phyloP scores from a whole-genome alignment of 2,888 invertebrate genomes.

The Itoplectis maculator region DNA sequence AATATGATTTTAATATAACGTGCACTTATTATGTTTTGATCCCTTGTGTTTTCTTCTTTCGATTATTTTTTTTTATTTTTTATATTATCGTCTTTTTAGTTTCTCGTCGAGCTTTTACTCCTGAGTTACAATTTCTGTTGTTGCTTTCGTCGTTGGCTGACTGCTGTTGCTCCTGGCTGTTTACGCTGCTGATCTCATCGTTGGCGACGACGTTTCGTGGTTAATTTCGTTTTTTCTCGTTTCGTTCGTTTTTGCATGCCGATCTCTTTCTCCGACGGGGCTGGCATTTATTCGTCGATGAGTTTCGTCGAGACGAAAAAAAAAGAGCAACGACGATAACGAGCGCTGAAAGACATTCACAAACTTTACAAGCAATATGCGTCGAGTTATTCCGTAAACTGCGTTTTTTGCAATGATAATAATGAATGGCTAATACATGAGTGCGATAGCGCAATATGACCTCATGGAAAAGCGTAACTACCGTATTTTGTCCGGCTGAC shows the following conservation, averaged over 20 bases:
- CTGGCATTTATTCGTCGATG: background rate
- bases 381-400: background rate
- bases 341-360: slow-evolving; percentile 20
- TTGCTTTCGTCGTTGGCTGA: slow-evolving; percentile 43
- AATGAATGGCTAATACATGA: slow-evolving; percentile 8
- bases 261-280: slow-evolving; percentile 26
- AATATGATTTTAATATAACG: slow-evolving; percentile 83
- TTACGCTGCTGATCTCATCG: slow-evolving; percentile 52
- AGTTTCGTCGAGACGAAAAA: background rate
- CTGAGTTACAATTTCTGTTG: slow-evolving; percentile 26
- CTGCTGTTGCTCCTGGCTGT: slow-evolving; percentile 50
- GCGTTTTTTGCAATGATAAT: slow-evolving; percentile 32
- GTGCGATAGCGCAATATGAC: slow-evolving; percentile 13
- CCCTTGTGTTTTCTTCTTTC: slow-evolving; percentile 76
- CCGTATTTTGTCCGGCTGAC: slow-evolving; percentile 1
- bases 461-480: background rate
- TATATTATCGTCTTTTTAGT: slow-evolving; percentile 56
- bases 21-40: slow-evolving; percentile 80
- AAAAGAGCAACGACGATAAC: background rate
- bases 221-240: slow-evolving; percentile 32
- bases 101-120: slow-evolving; percentile 7
- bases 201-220: slow-evolving; percentile 47
- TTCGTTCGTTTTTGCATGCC: slow-evolving; percentile 9
- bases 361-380: slow-evolving; percentile 1
- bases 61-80: slow-evolving; percentile 47